Evolutionary conservation across 2,113 vertebrate species (phyloP).

Genomic region (Cryptotis parvus): DNA sequence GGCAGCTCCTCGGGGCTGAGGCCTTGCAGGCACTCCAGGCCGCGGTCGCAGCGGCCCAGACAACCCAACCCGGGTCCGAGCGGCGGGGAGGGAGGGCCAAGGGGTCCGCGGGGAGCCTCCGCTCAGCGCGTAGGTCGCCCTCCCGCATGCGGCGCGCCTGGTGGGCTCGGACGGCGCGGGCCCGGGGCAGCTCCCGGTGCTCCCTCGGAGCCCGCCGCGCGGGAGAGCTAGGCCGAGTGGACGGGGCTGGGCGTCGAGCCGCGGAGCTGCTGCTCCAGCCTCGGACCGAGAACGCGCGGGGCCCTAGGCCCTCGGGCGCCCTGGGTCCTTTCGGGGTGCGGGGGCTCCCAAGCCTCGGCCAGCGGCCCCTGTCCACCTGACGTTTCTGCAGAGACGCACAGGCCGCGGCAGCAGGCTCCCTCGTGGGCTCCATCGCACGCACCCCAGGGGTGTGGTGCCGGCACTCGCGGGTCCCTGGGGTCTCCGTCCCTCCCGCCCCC

Average conservation of each 20-base stretch:
- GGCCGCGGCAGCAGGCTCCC: neutral
- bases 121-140: no score
- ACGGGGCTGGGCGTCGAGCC: no score
- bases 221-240: neutral
- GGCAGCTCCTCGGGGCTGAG: neutral
- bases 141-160: no score
- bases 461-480: accelerated
- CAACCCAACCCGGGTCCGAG: no score
- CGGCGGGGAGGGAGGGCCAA: no score
- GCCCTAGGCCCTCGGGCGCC: no score
- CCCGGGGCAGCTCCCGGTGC: neutral
- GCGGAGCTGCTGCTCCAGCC: no score
- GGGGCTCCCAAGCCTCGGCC: neutral
- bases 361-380: neutral
- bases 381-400: neutral
- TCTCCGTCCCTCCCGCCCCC: neutral
- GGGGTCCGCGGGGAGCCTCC: no score
- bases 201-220: neutral
- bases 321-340: no score
- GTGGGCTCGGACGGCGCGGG: no score
- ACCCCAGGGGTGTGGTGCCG: accelerated
- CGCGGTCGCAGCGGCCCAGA: neutral
- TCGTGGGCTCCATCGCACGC: no score
- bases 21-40: neutral
- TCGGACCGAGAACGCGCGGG: no score